Base-by-base conservation (phyloP, 2,888 invertebrate species). In the Halocaridina rubra region DNA sequence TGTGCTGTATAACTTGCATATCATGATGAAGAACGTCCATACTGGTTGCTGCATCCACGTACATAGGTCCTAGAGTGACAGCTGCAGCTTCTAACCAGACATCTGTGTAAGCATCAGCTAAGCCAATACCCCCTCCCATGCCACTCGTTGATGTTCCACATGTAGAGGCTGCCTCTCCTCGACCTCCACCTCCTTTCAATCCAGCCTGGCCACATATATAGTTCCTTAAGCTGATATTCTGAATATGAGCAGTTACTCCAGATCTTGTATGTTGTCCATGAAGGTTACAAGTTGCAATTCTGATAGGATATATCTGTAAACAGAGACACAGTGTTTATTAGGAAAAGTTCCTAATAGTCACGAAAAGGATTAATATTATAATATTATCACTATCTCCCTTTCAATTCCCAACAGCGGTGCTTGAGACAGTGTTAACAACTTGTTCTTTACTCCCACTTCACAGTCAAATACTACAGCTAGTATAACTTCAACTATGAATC, bases 1-100 rank as follows among this genome's bases (percentile, higher is more conserved):
- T 95, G 89, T 96, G 96, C 90, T 97, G 96, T 16, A 95, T 94
- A 27, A 94, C 91, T 90, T 96, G 95, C 80, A 95, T 91, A 90
- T 95, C 94, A 90, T 94, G 94, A 85, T 96, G 95, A 39, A 95
- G 94, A 90, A 94, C 93, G 32, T 95, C 94, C 89, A 96, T 91
- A 27, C 97, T 96, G 22, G 95, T 94, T 0, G 96, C 96, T 1
- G 97, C 96, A 92, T 98, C 98, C 57, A 98, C 92, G 84, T 96
- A 93, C 39, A 98, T 92, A 0, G 98, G 98, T 0, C 98, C 98
- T 84, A 98, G 92, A n/a, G 96, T 94, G 8, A 97, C 93, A 5
- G 96, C 95, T 0, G 97, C 98, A 0, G 97, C 97, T 90, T 98
- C 97, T 2, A 98, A 93, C 98, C 98, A 98, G 7, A 90, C 85